These are phyloP conservation scores for Ganaspis brasiliensis DNA, from an alignment of 2,888 invertebrate genomes.

Conservation along the genomic window DNA sequence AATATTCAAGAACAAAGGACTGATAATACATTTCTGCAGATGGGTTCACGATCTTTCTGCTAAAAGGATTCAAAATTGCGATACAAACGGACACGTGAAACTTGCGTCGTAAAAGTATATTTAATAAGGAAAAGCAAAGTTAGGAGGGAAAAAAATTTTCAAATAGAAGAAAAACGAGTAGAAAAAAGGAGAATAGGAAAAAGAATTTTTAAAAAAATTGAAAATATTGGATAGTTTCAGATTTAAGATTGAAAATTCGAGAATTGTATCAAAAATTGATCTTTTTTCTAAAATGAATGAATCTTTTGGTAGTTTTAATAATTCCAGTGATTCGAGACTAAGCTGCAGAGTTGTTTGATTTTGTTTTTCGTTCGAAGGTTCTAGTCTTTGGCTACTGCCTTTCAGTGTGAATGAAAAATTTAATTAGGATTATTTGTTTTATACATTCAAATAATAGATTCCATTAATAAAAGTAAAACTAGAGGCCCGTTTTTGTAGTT, in stretches of 20 bases:
- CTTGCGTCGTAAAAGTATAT: neutral
- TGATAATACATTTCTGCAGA: constrained; percentile 73
- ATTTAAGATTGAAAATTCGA: constrained; percentile 50
- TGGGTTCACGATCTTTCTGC: neutral
- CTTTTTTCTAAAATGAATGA: neutral
- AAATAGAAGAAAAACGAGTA: too few relatives aligned
- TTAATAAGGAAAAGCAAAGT: neutral
- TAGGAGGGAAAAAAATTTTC: too few relatives aligned
- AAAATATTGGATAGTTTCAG: constrained; percentile 44
- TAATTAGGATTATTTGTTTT: constrained; percentile 4
- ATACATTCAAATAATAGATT: neutral
- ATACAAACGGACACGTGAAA: neutral
- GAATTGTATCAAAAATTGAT: constrained; percentile 19
- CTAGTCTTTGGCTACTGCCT: constrained; percentile 35
- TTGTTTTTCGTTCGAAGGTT: constrained; percentile 10
- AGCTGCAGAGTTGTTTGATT: neutral
- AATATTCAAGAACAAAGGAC: constrained; percentile 59
- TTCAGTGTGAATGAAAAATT: neutral
- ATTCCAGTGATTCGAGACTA: neutral
- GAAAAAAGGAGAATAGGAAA: constrained; percentile 63
- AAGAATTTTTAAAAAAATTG: constrained; percentile 43
- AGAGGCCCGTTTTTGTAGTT: neutral
- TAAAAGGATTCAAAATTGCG: constrained; percentile 70
- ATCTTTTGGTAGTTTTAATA: neutral
- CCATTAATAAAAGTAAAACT: neutral